phyloP scores from a whole-genome alignment of 2,113 vertebrate genomes.

The Laterallus jamaicensis region DNA sequence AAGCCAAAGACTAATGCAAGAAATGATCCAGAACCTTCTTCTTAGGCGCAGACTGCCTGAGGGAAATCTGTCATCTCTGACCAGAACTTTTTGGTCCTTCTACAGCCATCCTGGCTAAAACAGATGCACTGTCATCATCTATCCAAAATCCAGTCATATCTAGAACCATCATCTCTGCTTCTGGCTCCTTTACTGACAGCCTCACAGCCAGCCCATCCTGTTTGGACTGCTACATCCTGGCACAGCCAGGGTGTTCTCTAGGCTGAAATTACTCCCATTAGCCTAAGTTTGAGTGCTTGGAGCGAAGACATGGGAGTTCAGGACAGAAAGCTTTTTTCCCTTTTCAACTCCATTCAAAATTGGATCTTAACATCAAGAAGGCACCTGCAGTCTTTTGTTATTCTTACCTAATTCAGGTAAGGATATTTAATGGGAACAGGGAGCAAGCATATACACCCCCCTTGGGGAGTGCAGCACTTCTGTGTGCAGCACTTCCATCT shows the following conservation, averaged over 20 bases:
- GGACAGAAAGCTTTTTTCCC: background rate
- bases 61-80: background rate
- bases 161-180: background rate
- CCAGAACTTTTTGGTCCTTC: background rate
- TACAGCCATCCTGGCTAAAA: background rate
- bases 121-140: background rate
- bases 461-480: background rate
- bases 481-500: background rate
- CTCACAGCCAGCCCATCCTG: background rate
- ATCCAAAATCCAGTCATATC: fast-evolving
- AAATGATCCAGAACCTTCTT: background rate
- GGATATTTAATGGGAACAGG: background rate
- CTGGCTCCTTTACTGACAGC: background rate
- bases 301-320: background rate
- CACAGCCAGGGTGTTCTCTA: background rate
- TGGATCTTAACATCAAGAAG: background rate
- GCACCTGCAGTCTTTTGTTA: background rate
- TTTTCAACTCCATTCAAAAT: background rate
- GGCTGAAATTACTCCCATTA: background rate
- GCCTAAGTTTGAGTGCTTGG: background rate
- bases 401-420: background rate
- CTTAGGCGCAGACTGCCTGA: background rate
- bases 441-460: background rate
- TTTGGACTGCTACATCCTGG: background rate
- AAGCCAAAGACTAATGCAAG: background rate